Base-by-base conservation (phyloP, 2,888 invertebrate species). In the Andrena dorsata region DNA sequence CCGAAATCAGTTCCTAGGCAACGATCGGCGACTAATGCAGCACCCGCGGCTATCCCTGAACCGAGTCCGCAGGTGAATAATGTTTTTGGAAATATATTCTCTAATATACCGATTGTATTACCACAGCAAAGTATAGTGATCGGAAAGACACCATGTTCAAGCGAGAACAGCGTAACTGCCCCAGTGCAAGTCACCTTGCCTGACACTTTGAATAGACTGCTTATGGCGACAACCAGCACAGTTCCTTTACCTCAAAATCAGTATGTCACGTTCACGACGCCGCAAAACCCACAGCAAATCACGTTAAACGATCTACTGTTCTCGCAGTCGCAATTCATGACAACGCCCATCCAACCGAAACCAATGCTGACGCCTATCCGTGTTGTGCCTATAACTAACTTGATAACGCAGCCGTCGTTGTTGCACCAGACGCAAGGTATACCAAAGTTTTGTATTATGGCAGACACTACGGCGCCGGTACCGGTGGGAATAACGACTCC, bases 381-480 rank as follows among this genome's bases (percentile, higher is more conserved):
- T 4, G 91, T 93, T 4, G 90, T 93, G 16, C 93, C 93, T 26
- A 93, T 93, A 69, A 90, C 92, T 3, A 91, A 91, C 63, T 85
- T 93, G 47, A 92, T 92, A 66, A 90, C 91, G 0, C 88, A 91
- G 64, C 92, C 93, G 1, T 92, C 93, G 2, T 76, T 93, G 16
- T 79, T 92, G 23, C 92, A 93, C 72, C 91, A 91, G 61, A 91
- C 88, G 2, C 93, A 93, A 66, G 93, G 92, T 23, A 87, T 93
- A 71, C 93, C 93, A 32, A 92, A 90, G 71, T 93, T 92, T 75
- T 93, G 93, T 69, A 90, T 93, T 2, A 90, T 93, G 77, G 88
- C 93, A 2, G 91, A 93, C 56, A 89, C 87, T 56, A n/a, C 79
- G 8, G 32, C 65, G 47, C 23, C 80, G 23, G 30, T 65, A 35